A percentile compares a stretch with the other conserved stretches of the same genome.
Conservation (phyloP, 2,113 vertebrate species). For the Tupaia tana region DNA sequence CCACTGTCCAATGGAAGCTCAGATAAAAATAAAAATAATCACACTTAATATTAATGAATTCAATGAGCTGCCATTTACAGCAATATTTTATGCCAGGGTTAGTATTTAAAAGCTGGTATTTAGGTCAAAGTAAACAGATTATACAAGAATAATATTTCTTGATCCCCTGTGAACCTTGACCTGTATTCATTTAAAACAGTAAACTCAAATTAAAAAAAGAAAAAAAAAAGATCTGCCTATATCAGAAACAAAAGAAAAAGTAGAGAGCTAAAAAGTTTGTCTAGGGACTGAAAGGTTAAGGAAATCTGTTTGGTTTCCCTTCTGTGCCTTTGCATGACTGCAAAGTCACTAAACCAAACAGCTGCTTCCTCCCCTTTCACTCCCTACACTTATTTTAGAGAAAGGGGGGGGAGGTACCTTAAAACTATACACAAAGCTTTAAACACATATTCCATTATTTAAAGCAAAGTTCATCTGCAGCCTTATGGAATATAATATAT, state of each 20-base stretch:
- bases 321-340: constrained; percentile 89
- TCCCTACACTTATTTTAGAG: constrained; percentile 91
- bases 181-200: constrained; percentile 86
- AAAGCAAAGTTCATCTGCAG: constrained; percentile 98
- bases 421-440: constrained; percentile 95
- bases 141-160: constrained; percentile 93
- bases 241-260: constrained; percentile 89
- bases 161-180: constrained; percentile 96
- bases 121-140: constrained; percentile 97
- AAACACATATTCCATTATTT: constrained; percentile 90
- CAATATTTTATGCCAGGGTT: constrained; percentile 96
- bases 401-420: constrained; percentile 88
- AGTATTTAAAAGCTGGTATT: constrained; percentile 89
- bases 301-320: constrained; percentile 94
- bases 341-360: constrained; percentile 95
- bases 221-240: constrained; percentile 86
- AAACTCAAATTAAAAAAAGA: constrained; percentile 86
- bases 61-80: constrained; percentile 96
- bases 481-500: constrained; percentile 97
- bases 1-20: constrained; percentile 98
- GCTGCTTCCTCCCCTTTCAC: constrained; percentile 94
- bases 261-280: constrained; percentile 88
- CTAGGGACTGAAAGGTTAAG: constrained; percentile 95
- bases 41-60: constrained; percentile 78
- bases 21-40: constrained; percentile 86